Evolutionary conservation across 2,888 invertebrate species (phyloP).

Genomic region (Rhagonycha fulva): DNA sequence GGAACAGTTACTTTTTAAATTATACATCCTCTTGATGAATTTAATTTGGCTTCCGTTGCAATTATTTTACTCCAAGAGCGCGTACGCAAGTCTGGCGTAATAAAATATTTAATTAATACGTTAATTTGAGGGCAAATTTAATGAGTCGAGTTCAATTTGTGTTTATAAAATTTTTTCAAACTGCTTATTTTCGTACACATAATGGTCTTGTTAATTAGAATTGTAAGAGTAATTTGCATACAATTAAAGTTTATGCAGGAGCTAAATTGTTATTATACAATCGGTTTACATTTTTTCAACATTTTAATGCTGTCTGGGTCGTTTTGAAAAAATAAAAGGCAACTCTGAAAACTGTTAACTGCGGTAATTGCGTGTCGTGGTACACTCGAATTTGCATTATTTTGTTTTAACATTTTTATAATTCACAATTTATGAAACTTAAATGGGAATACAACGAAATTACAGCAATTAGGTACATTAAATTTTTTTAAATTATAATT

Average conservation of each 20-base stretch:
- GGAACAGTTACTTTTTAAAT: not conserved
- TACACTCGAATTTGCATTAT: constrained; percentile 10
- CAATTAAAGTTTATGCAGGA: constrained; percentile 23
- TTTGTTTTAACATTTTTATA: constrained; percentile 10
- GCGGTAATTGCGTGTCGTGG: constrained; percentile 9
- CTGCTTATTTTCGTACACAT: constrained; percentile 9
- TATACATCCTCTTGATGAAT: not conserved
- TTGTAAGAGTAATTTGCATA: constrained; percentile 25
- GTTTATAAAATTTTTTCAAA: not conserved
- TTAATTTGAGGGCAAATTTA: constrained; percentile 1
- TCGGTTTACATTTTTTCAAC: not conserved
- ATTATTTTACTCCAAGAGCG: not conserved
- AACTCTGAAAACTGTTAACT: not conserved
- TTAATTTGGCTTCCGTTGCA: constrained; percentile 3
- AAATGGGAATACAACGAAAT: not conserved
- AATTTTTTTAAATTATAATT: not conserved
- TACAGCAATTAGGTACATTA: constrained; percentile 3
- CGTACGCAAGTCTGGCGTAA: not conserved
- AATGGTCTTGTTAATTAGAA: constrained; percentile 18
- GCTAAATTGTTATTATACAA: constrained; percentile 12
- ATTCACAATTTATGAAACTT: constrained; percentile 3
- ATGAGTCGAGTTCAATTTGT: constrained; percentile 7
- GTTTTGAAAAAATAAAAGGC: not conserved
- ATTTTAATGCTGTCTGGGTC: not conserved
- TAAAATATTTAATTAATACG: not conserved